phyloP scores from a whole-genome alignment of 1,140 invertebrate genomes.

The Paracyclopina nana region DNA sequence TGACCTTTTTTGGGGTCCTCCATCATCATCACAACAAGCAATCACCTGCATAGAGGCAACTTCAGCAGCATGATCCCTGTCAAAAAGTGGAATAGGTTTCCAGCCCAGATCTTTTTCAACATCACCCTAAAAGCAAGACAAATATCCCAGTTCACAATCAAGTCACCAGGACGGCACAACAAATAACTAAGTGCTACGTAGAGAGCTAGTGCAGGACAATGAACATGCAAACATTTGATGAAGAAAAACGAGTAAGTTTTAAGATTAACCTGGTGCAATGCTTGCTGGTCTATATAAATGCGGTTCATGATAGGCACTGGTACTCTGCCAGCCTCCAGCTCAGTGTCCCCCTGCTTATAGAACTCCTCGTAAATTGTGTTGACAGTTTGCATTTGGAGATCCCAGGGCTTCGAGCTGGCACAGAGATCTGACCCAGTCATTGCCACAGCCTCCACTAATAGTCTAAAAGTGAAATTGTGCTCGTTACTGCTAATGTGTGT shows the following conservation, averaged over 20 bases:
- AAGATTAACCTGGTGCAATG: constrained; percentile 41
- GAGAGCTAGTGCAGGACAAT: too few species aligned
- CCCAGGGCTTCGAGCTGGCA: constrained; percentile 58
- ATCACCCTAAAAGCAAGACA: constrained; percentile 14
- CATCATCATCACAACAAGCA: background rate
- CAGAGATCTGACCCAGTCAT: constrained; percentile 68
- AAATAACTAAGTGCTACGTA: background rate
- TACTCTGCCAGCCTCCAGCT: constrained; percentile 39
- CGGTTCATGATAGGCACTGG: constrained; percentile 70
- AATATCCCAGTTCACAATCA: background rate
- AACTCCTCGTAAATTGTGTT: constrained; percentile 68
- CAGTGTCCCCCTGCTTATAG: constrained; percentile 56
- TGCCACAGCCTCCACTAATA: constrained; percentile 43
- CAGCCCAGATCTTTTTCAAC: constrained; percentile 18
- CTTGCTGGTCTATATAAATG: constrained; percentile 44
- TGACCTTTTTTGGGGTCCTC: background rate
- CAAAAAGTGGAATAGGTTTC: constrained; percentile 17
- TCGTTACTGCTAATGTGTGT: background rate
- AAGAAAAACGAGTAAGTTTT: too few species aligned
- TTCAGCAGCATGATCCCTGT: constrained; percentile 7
- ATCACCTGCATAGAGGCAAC: constrained; percentile 16
- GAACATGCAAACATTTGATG: too few species aligned
- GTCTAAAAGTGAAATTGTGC: constrained; percentile 24
- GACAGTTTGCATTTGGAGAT: constrained; percentile 56
- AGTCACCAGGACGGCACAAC: background rate